Conservation (phyloP, 2,888 invertebrate genomes). For the Drosophila pseudotakahashii region DNA sequence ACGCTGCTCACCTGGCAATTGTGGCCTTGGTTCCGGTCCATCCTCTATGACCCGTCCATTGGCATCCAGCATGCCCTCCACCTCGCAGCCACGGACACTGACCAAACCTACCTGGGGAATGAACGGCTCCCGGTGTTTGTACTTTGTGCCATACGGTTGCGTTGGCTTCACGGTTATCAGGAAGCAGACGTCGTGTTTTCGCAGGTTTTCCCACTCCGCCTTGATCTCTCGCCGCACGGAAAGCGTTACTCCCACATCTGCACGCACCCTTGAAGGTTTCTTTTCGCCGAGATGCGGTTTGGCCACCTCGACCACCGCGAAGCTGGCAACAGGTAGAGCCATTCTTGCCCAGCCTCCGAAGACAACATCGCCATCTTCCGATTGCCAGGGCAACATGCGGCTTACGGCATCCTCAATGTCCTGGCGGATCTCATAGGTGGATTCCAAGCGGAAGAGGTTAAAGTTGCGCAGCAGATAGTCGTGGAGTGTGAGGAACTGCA, state of each 20-base stretch:
- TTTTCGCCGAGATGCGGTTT: constrained; percentile 97
- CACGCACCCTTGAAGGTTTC: constrained; percentile 96
- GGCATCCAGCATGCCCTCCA: constrained; percentile 98
- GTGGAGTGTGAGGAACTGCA: constrained; percentile 98
- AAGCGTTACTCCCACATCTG: constrained; percentile 96
- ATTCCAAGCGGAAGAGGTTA: constrained; percentile 98
- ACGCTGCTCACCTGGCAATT: constrained; percentile 93
- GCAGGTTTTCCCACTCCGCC: constrained; percentile 97
- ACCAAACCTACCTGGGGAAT: constrained; percentile 96
- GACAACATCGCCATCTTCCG: constrained; percentile 93
- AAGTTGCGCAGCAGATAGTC: constrained; percentile 99
- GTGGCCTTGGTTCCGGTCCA: constrained; percentile 94
- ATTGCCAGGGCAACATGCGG: constrained; percentile 96
- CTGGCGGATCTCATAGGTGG: constrained; percentile 97
- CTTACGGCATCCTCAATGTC: constrained; percentile 99
- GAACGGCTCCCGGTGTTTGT: constrained; percentile 93
- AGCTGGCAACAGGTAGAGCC: constrained; percentile 97
- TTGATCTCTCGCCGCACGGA: constrained; percentile 96
- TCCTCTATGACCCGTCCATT: constrained; percentile 98
- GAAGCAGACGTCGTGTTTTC: constrained; percentile 99
- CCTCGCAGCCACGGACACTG: constrained; percentile 98
- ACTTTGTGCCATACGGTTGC: constrained; percentile 92
- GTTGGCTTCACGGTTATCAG: constrained; percentile 95
- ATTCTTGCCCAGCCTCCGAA: constrained; percentile 99
- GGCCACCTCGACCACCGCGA: constrained; percentile 97